Conservation (phyloP, 1,140 invertebrate species). For the Platyscapa corneri region DNA sequence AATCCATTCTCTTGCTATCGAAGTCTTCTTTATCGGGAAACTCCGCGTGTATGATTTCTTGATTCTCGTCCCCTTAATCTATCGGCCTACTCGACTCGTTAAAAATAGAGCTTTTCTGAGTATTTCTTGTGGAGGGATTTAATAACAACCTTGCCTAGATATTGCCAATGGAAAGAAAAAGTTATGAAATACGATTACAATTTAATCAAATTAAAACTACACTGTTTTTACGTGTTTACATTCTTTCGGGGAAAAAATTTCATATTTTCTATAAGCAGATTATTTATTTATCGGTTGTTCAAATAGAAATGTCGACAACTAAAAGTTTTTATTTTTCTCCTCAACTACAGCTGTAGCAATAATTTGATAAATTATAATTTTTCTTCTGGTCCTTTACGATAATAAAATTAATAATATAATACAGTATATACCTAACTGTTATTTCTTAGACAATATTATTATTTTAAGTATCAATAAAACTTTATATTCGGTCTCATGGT, state of each 20-base stretch:
- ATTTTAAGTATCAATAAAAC: no score
- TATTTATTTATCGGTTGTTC: not conserved
- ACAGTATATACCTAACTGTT: no score
- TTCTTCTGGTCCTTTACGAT: no score
- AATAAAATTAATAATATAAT: no score
- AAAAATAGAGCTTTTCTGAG: not conserved
- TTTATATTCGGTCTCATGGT: no score
- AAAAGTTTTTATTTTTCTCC: no score
- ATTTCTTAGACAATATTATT: no score
- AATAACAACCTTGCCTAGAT: not conserved
- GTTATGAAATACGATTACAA: not conserved
- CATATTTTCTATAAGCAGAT: not conserved
- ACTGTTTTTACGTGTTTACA: not conserved
- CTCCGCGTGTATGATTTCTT: slow-evolving; percentile 53
- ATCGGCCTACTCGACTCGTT: not conserved
- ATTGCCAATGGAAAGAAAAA: not conserved
- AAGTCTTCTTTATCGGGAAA: slow-evolving; percentile 53
- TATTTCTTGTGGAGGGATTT: not conserved
- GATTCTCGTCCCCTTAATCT: slow-evolving; percentile 1
- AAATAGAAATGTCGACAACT: not conserved
- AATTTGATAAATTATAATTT: no score
- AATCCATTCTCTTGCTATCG: slow-evolving; percentile 40
- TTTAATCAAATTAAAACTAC: not conserved
- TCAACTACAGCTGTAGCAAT: no score
- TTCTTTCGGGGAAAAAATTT: no score